Conservation (phyloP, 2,888 invertebrate species). For the Lepidochrysops patricia region DNA sequence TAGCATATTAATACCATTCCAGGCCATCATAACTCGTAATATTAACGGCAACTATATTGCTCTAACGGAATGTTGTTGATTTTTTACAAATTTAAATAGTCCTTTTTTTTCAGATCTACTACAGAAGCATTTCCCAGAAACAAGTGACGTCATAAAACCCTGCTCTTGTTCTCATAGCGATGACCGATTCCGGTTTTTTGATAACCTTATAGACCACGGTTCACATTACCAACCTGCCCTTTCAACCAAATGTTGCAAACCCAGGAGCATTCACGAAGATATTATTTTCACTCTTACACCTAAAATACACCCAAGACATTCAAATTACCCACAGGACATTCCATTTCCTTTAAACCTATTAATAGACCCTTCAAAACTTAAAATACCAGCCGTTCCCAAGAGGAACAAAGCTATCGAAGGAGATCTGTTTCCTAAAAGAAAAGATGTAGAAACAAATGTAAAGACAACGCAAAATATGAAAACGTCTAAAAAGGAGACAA, state of each 20-base stretch:
- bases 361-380: constrained; percentile 33
- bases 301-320: neutral
- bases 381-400: constrained; percentile 23
- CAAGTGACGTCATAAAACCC: neutral
- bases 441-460: constrained; percentile 28
- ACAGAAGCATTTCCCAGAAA: neutral
- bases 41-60: too few relatives aligned
- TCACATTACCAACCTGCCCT: neutral
- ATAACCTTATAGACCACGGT: neutral
- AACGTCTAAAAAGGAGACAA: constrained; percentile 39
- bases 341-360: constrained; percentile 35
- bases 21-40: too few relatives aligned
- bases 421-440: constrained; percentile 50
- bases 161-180: neutral
- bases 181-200: neutral
- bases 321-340: constrained; percentile 14
- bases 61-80: too few relatives aligned
- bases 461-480: constrained; percentile 29
- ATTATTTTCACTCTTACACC: neutral
- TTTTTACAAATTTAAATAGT: too few relatives aligned
- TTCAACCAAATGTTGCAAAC: neutral
- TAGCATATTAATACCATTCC: too few relatives aligned
- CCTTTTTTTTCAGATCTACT: neutral
- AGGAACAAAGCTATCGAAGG: constrained; percentile 51
- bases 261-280: neutral